Evolutionary conservation across 2,888 invertebrate genomes (phyloP), one percentile per base, ranked within the genome.

Genomic region (Parnassius glacialis): DNA sequence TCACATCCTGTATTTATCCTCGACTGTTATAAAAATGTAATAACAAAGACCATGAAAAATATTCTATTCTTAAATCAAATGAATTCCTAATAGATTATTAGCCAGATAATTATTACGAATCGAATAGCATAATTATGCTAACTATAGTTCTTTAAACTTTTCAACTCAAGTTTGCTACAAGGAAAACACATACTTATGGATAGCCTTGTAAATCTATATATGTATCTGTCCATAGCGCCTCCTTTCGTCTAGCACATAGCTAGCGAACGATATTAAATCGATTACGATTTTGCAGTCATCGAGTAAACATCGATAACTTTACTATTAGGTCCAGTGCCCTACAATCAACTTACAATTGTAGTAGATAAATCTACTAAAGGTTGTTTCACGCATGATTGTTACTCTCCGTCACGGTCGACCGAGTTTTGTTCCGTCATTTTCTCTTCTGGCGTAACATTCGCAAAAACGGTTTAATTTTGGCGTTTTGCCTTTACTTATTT

Each of bases 321-420:
- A 57, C 51, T 13, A 62, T 43, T 51, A 64, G 57, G 47, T 65
- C 60, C 57, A 64, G 61, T 66, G 64, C 65, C 67, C 64, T 62
- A 66, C 66, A 68, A 65, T 67, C 64, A 34, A 63, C 63, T 63
- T 58, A 59, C 62, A 65, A 64, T 51, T 44, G 54, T 59, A 66
- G 66, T 63, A 70, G 69, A 70, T 73, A 71, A 72, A 75, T 73
- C 72, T 71, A 65, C 63, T 63, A 63, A 66, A 65, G 64, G 62
- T 70, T 73, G 82, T 83, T 86, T 85, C 82, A 85, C 87, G 87
- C 82, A 76, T 82, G 83, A 80, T 74, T 71, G 79, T 75, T 71
- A 68, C 74, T 77, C 74, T 73, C 74, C 71, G 83, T 76, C 73
- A 80, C 81, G 83, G 75, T 78, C 80, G 79, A 79, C 77, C 82